A percentile compares a stretch with the other conserved stretches of the same genome.
Evolutionary conservation across 64 coral and sea anemone species (phyloP).

Genomic region (Cladopsammia gracilis): DNA sequence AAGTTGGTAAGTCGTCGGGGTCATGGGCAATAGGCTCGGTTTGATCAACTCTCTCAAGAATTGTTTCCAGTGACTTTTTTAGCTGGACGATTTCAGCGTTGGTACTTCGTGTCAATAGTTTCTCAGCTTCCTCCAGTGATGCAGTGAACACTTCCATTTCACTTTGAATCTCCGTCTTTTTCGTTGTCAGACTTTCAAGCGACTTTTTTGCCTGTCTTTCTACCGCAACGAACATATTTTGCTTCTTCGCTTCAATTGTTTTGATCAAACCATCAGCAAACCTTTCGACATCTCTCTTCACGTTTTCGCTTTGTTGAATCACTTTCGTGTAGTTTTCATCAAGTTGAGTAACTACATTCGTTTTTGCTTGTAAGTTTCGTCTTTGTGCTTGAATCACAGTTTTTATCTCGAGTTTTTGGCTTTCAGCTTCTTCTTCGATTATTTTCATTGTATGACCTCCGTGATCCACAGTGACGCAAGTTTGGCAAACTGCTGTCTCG

Average conservation of each 20-base stretch:
- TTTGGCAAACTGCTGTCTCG: no score
- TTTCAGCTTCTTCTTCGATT: no score
- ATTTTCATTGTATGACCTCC: no score
- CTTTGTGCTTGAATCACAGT: no score
- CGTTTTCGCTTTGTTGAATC: conserved; percentile 7
- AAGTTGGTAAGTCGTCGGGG: conserved; percentile 58
- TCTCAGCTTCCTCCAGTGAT: conserved; percentile 59
- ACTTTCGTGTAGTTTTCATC: conserved; percentile 23
- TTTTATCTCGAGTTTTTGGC: no score
- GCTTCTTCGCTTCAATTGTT: conserved; percentile 62
- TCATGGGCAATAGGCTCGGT: not conserved
- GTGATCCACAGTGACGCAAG: no score
- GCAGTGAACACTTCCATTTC: conserved; percentile 23
- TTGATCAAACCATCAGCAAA: conserved; percentile 56
- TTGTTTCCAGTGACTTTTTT: conserved; percentile 48
- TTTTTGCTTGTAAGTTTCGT: no score
- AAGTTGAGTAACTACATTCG: not conserved
- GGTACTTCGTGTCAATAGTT: conserved; percentile 52
- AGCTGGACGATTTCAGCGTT: conserved; percentile 62
- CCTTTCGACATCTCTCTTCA: conserved; percentile 53
- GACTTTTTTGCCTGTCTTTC: conserved; percentile 46
- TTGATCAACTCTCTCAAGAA: conserved; percentile 68
- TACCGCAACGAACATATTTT: conserved; percentile 41
- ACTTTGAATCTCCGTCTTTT: conserved; percentile 51
- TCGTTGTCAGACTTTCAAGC: conserved; percentile 40